Conservation (phyloP, 2,888 invertebrate genomes). For the Noctua fimbriata region DNA sequence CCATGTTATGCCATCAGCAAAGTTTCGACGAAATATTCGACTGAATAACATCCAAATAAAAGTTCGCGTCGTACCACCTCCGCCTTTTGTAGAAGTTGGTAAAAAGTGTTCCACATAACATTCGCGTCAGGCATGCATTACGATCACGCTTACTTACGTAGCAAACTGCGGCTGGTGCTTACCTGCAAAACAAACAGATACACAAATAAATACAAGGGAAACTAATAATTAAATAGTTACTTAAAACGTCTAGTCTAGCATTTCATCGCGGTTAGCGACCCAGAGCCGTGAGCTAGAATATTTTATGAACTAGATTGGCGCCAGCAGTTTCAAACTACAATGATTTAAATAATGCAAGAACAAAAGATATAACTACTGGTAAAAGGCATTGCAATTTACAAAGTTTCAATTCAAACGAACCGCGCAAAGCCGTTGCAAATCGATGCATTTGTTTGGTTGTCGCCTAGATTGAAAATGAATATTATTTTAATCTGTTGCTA, state of each 20-base stretch:
- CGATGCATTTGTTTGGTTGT: not conserved
- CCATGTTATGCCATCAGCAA: not conserved
- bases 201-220: conserved; percentile 8
- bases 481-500: not conserved
- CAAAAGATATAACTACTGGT: not conserved
- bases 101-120: not conserved
- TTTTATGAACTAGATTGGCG: conserved; percentile 3
- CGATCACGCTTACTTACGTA: conserved; percentile 26
- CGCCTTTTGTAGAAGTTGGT: not conserved
- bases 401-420: not conserved
- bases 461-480: not conserved
- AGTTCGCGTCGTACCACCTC: not conserved
- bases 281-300: not conserved
- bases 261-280: not conserved
- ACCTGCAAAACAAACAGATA: conserved; percentile 42
- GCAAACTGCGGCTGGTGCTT: not conserved
- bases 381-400: not conserved
- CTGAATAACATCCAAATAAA: not conserved
- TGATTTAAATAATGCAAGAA: conserved; percentile 12
- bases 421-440: not conserved
- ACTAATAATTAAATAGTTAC: not conserved
- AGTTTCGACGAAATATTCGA: not conserved
- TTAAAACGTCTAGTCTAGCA: not conserved
- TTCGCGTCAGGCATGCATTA: not conserved
- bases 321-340: not conserved